Base-by-base conservation (phyloP, 2,888 invertebrate species). In the Lepidocyrtoides sp. region DNA sequence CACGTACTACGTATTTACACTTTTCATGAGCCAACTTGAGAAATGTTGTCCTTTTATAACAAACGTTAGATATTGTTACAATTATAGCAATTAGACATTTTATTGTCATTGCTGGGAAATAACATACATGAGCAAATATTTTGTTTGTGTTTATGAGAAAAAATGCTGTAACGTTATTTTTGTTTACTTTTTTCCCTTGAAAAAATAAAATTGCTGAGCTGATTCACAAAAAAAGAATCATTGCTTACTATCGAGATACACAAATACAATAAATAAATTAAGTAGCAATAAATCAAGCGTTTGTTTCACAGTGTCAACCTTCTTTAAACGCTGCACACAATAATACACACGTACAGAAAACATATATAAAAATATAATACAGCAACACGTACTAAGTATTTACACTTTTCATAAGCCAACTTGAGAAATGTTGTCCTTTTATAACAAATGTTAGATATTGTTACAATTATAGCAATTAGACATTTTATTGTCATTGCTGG, bases 271-370 rank as follows among this genome's bases (percentile, higher is more conserved):
- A 63, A 63, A 63, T 63, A 29, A 63, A 63, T 63, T 63, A 63
- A 63, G 29, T 20, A 69, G 88, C 88, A 69, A 88, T 88, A 88
- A 88, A 88, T 88, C 88, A 88, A 88, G 66, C 54, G 87, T 66
- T 60, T 72, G 81, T 88, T 88, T 88, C 81, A 88, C 69, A 86
- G 72, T 88, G 88, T 88, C 88, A 88, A 88, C 88, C 69, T 88
- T 69, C 54, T 82, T 63, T 72, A 69, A 57, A 32, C 72, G 72
- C 20, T 72, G 5, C 44, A 72, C 29, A 51, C 29, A 63, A 63
- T 29, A 32, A 63, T 26, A 54, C 54, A 41, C 41, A 54, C 54
- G 54, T 54, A 54, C 54, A 54, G 17, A n/a, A 54, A 51, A 20
- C 54, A 54, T 17, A 54, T 57, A 54, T 54, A n/a, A 20, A 57